Conservation (phyloP, 2,888 invertebrate genomes). For the Eupithecia pulchellata region DNA sequence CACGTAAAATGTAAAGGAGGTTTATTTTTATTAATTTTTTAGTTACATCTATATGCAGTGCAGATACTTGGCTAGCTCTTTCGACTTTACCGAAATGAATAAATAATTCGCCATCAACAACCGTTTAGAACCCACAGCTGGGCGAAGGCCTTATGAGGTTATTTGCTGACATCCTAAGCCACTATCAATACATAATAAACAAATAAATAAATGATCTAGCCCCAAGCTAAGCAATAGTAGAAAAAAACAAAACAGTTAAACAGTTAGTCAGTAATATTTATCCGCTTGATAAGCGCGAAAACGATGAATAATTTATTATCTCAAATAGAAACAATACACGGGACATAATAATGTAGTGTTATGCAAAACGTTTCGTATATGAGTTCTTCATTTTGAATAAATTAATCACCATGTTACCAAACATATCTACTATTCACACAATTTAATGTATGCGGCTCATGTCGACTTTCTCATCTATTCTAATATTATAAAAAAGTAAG, state of each 20-base stretch:
- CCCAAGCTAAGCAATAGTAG: no score
- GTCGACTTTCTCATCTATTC: not conserved
- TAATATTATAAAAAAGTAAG: no score
- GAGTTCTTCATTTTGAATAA: conserved; percentile 22
- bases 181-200: no score
- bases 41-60: no score
- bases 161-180: no score
- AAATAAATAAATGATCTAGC: no score
- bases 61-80: no score
- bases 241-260: not conserved
- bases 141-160: no score
- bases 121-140: no score
- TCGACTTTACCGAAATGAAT: no score
- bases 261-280: not conserved
- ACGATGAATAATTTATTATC: conserved; percentile 27
- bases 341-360: conserved; percentile 29
- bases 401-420: conserved; percentile 10
- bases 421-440: not conserved
- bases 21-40: no score
- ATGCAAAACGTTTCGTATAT: conserved; percentile 27
- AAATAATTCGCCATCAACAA: no score
- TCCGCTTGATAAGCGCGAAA: conserved; percentile 20
- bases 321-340: conserved; percentile 31
- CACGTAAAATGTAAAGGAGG: not conserved
- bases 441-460: not conserved